Evolutionary conservation across 2,888 invertebrate species (phyloP).

Genomic region (Apodemia hepburni): DNA sequence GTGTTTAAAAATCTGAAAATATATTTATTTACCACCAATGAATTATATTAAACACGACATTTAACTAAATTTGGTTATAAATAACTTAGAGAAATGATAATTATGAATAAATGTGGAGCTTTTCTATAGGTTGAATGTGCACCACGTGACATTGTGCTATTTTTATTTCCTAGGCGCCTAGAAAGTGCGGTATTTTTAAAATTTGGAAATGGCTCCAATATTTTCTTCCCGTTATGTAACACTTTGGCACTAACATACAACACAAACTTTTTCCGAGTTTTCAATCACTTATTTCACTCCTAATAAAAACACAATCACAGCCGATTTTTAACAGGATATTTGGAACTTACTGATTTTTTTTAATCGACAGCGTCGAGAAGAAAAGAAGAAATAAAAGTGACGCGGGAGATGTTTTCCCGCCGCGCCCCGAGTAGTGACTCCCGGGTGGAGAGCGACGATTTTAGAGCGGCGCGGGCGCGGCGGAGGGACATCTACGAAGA

Average conservation of each 20-base stretch:
- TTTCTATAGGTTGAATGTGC: constrained; percentile 68
- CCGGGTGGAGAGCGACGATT: constrained; percentile 80
- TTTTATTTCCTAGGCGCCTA: constrained; percentile 71
- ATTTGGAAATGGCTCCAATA: constrained; percentile 52
- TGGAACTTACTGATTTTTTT: constrained; percentile 71
- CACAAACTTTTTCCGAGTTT: constrained; percentile 48
- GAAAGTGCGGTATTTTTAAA: constrained; percentile 81
- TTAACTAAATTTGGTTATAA: constrained; percentile 10
- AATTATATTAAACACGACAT: background rate
- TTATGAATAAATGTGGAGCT: constrained; percentile 71
- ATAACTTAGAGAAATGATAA: constrained; percentile 41
- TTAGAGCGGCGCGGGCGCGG: constrained; percentile 82
- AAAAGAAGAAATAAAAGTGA: constrained; percentile 80
- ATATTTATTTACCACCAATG: background rate
- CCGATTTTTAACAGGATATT: constrained; percentile 45
- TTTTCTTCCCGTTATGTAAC: constrained; percentile 69
- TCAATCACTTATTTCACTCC: constrained; percentile 59
- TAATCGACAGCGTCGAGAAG: constrained; percentile 78
- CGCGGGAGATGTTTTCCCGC: constrained; percentile 80
- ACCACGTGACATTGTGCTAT: constrained; percentile 77
- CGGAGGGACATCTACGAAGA: constrained; percentile 82
- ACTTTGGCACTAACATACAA: constrained; percentile 68
- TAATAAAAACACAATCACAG: constrained; percentile 54
- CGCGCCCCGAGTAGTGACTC: constrained; percentile 79
- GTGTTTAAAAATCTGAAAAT: background rate